These are phyloP conservation scores for Cyphomyrus discorhynchus DNA, from an alignment of 2,113 vertebrate genomes.

Conservation along the genomic window DNA sequence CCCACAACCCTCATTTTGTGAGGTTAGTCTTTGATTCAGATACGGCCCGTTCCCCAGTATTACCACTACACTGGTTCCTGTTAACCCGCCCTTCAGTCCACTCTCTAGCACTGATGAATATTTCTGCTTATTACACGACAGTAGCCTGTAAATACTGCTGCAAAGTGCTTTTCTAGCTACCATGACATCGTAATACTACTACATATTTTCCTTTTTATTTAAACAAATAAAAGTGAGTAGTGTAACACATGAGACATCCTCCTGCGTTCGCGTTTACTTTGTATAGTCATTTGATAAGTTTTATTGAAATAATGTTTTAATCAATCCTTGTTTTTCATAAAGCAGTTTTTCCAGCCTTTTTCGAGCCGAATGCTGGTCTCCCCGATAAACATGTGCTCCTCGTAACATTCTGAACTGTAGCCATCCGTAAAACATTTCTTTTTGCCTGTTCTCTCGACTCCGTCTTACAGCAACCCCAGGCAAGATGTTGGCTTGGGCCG, in stretches of 20 bases:
- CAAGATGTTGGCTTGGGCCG: constrained; percentile 14
- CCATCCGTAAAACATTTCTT: constrained; percentile 41
- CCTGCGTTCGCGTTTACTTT: neutral
- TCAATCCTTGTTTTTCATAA: neutral
- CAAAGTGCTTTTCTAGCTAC: neutral
- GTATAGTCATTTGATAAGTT: neutral
- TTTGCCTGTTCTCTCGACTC: constrained; percentile 28
- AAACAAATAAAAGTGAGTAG: neutral
- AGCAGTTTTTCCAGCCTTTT: neutral
- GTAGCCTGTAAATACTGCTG: neutral
- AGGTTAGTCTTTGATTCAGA: neutral
- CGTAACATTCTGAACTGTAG: neutral
- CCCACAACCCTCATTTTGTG: neutral
- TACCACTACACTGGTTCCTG: neutral
- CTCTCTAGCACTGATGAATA: neutral
- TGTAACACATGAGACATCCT: neutral
- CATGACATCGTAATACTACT: neutral
- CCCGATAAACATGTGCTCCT: neutral
- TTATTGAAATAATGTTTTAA: neutral
- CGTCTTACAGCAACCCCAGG: constrained; percentile 26
- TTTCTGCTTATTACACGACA: neutral
- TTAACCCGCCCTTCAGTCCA: neutral
- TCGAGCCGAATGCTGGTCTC: neutral
- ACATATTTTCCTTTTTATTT: neutral
- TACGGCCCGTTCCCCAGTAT: neutral